phyloP scores from a whole-genome alignment of 2,888 invertebrate species.

The Ethmia dodecea region DNA sequence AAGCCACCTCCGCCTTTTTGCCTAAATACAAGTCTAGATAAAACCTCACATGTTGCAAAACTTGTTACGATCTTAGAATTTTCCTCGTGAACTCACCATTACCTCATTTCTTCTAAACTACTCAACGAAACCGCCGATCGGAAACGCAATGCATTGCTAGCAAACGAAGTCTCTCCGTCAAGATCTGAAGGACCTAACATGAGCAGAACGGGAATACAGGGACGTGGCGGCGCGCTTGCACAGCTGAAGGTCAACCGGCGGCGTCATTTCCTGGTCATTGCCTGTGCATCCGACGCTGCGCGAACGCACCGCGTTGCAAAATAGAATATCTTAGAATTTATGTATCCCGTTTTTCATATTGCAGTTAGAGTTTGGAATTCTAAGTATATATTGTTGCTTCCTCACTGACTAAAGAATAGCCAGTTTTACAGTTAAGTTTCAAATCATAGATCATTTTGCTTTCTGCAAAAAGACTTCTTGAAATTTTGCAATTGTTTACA shows the following conservation, averaged over 20 bases:
- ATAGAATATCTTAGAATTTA: too few relatives aligned
- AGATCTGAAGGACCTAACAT: conserved; percentile 3
- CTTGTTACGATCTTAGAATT: neutral
- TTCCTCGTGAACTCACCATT: neutral
- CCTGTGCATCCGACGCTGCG: conserved; percentile 44
- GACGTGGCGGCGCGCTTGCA: conserved; percentile 26
- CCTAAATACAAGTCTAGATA: too few relatives aligned
- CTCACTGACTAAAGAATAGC: too few relatives aligned
- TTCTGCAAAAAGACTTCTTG: too few relatives aligned
- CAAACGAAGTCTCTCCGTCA: neutral
- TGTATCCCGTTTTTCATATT: too few relatives aligned
- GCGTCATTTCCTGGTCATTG: conserved; percentile 77
- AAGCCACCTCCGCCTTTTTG: conserved; percentile 29
- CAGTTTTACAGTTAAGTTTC: too few relatives aligned
- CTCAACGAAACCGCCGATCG: neutral
- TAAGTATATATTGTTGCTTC: too few relatives aligned
- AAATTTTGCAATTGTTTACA: too few relatives aligned
- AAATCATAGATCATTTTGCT: too few relatives aligned
- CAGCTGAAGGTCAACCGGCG: conserved; percentile 68
- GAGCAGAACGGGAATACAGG: conserved; percentile 31
- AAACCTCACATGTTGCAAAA: neutral
- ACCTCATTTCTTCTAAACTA: neutral
- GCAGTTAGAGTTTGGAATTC: too few relatives aligned
- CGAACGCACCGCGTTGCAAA: conserved; percentile 15
- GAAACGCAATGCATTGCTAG: neutral